These are phyloP conservation scores for Illadopsis cleaveri DNA, from an alignment of 2,113 vertebrate genomes.

Conservation along the genomic window DNA sequence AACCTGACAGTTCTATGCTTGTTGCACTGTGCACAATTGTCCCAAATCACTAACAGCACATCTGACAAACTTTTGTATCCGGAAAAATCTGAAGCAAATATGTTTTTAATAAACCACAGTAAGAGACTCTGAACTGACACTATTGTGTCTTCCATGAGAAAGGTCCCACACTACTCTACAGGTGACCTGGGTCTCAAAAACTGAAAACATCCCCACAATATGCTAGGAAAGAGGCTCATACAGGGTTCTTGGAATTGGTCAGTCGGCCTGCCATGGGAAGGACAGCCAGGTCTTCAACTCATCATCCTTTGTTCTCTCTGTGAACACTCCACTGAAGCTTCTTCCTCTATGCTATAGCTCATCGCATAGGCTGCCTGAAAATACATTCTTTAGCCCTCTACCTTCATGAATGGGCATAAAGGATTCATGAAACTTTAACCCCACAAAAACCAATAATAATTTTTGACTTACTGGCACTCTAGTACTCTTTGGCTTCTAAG, in stretches of 20 bases:
- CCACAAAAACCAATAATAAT: not conserved
- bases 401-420: not conserved
- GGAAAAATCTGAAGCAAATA: not conserved
- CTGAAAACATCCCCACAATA: not conserved
- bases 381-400: not conserved
- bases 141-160: not conserved
- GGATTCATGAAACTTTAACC: not conserved
- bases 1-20: not conserved
- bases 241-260: not conserved
- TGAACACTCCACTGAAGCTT: not conserved
- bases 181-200: not conserved
- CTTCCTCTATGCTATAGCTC: not conserved
- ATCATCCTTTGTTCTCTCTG: not conserved
- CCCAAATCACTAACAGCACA: not conserved
- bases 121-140: not conserved
- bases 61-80: not conserved
- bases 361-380: not conserved
- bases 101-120: not conserved
- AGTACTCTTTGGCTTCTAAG: not conserved
- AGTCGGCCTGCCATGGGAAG: not conserved
- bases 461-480: not conserved
- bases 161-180: accelerated
- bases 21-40: accelerated
- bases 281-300: not conserved
- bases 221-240: not conserved